Evolutionary conservation across 2,888 invertebrate genomes (phyloP).

Genomic region (Hemithea aestivaria): DNA sequence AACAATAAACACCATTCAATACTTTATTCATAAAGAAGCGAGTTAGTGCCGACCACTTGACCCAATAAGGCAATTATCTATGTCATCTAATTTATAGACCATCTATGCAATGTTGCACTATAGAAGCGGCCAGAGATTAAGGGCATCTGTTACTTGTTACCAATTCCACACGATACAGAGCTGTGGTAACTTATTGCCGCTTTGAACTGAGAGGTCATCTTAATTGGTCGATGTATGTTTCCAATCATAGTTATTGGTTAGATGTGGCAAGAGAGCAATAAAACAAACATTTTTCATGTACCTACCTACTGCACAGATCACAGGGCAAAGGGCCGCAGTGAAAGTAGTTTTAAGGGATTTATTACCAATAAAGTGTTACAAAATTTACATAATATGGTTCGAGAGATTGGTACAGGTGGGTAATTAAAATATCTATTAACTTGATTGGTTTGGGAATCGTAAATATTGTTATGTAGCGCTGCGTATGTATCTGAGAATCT

Average conservation of each 20-base stretch:
- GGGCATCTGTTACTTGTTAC: slow-evolving; percentile 29
- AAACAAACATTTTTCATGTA: slow-evolving; percentile 42
- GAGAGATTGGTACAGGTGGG: slow-evolving; percentile 7
- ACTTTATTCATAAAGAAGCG: slow-evolving; percentile 16
- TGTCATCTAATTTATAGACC: slow-evolving; percentile 19
- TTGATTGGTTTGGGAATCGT: too few relatives aligned
- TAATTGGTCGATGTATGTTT: slow-evolving; percentile 28
- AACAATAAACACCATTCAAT: slow-evolving; percentile 4
- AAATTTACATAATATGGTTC: slow-evolving; percentile 20
- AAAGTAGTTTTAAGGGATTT: slow-evolving; percentile 32
- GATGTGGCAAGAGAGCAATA: slow-evolving; percentile 43
- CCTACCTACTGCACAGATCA: slow-evolving; percentile 10
- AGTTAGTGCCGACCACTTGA: slow-evolving; percentile 19
- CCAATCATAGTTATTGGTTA: slow-evolving; percentile 32
- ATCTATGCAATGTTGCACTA: slow-evolving; percentile 13
- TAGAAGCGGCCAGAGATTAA: slow-evolving; percentile 27
- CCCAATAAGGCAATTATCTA: slow-evolving; percentile 21
- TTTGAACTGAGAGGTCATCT: slow-evolving; percentile 27
- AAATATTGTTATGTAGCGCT: too few relatives aligned
- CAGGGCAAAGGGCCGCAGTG: slow-evolving; percentile 30
- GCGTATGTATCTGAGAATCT: too few relatives aligned
- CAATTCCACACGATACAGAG: slow-evolving; percentile 29
- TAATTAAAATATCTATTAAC: background rate
- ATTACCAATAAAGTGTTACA: slow-evolving; percentile 23
- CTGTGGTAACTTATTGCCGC: slow-evolving; percentile 22